phyloP scores from a whole-genome alignment of 2,797 vertebrate species.

The Phoebastria nigripes region DNA sequence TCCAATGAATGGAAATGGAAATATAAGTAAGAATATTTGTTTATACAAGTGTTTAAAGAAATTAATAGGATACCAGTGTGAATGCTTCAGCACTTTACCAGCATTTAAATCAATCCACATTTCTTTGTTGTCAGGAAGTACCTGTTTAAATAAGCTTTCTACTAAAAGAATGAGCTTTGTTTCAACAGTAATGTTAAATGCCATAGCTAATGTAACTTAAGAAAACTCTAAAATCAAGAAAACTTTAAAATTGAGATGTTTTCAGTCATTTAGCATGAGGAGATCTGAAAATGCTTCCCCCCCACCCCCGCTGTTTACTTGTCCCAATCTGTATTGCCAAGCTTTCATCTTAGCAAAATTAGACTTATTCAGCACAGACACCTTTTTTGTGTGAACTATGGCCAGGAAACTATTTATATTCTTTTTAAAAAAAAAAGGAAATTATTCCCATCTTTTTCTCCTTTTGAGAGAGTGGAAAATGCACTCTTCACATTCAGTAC shows the following conservation, averaged over 20 bases:
- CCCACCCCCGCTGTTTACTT: not conserved
- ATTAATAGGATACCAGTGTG: not conserved
- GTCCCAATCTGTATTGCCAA: not conserved
- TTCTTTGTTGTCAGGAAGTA: not conserved
- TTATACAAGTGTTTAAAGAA: not conserved
- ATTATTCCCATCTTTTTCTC: not conserved
- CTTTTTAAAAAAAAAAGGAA: fast-evolving
- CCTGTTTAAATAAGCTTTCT: not conserved
- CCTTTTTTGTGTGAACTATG: not conserved
- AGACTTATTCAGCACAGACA: not conserved
- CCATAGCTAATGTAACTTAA: not conserved
- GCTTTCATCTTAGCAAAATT: not conserved
- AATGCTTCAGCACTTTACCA: not conserved
- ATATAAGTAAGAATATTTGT: not conserved
- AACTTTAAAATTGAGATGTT: not conserved
- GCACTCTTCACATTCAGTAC: not conserved
- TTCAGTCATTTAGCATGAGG: not conserved
- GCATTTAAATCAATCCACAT: not conserved
- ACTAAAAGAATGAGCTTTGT: not conserved
- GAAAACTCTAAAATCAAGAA: not conserved
- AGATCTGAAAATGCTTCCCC: not conserved
- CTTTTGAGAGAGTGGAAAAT: not conserved
- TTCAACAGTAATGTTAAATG: not conserved
- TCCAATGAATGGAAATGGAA: not conserved
- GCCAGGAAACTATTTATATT: not conserved